Evolutionary conservation across 1,140 invertebrate species (phyloP), one percentile per base, ranked within the genome.

Genomic region (Sogatella furcifera): DNA sequence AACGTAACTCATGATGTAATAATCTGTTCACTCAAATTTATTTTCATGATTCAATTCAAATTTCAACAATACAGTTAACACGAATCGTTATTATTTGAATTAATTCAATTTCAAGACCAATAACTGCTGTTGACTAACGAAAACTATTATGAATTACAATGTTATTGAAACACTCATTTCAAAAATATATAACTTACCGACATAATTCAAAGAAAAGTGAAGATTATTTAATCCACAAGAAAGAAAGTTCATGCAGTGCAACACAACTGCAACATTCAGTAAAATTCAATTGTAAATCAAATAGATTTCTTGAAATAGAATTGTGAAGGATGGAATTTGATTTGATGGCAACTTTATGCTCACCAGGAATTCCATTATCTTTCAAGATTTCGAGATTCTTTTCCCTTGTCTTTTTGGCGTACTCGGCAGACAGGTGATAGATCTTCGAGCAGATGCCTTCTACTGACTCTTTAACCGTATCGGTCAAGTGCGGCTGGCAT

Each of bases 401-500:
- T 64, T 96, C 92, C 56, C 84, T 80, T 21, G 97, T 86, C 74
- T 95, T 97, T 58, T 88, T 84, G 0, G 90, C 90, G 76, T 95
- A 91, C 64, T 97, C 95, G 19, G 84, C 84, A 0, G 94, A 95
- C 22, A 96, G 74, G 69, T 93, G 85, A 74, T 95, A 97, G 53
- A 97, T 92, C 76, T 98, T 98, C 10, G 86, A 76, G 74, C 95
- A 97, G 66, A 98, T 95, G 3, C 92, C 91, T 76, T 98, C 94
- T 1, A 97, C 95, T 14, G 92, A 96, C 22, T 81, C 80, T 76
- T 95, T 95, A 0, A 95, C 94, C 9, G 92, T 94, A 73, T 95
- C 92, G 5, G 89, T 90, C 46, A 97, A 76, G 74, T 97, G 94
- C 2, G 94, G 93, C 71, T 97, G 93, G 75, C 94, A 97, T 70